Percentiles rank a stretch among this genome's conserved stretches.
These are phyloP conservation scores for Drosophila neocordata DNA, from an alignment of 1,140 invertebrate genomes.

Conservation along the genomic window DNA sequence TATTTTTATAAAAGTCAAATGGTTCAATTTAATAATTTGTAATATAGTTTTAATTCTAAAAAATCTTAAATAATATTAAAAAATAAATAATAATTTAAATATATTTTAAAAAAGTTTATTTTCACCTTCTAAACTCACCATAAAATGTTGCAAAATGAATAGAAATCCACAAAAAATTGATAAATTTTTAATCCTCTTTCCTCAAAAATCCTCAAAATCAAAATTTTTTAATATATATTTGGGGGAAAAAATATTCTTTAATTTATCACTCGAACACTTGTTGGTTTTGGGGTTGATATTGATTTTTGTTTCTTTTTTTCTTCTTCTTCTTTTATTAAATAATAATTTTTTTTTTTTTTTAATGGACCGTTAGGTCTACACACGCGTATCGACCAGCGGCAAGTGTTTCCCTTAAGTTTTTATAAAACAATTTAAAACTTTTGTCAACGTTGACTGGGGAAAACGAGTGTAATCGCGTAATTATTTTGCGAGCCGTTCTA, in stretches of 20 bases:
- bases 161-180: slow-evolving; percentile 34
- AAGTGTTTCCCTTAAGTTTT: slow-evolving; percentile 55
- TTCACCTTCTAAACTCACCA: slow-evolving; percentile 45
- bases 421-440: slow-evolving; percentile 28
- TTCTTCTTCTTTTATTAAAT: slow-evolving; percentile 5
- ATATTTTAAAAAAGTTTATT: neutral
- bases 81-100: neutral
- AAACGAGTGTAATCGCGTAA: slow-evolving; percentile 23
- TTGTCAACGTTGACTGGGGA: slow-evolving; percentile 38
- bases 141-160: slow-evolving; percentile 34
- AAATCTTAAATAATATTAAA: too few relatives aligned
- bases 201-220: neutral
- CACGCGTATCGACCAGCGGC: slow-evolving; percentile 53
- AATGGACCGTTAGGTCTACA: slow-evolving; percentile 26
- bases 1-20: neutral
- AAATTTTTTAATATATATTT: neutral
- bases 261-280: slow-evolving; percentile 23
- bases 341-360: slow-evolving; percentile 35
- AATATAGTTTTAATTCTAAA: too few relatives aligned
- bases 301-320: neutral
- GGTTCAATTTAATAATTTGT: too few relatives aligned
- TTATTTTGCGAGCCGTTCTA: slow-evolving; percentile 5
- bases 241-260: slow-evolving; percentile 1
- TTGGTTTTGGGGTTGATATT: slow-evolving; percentile 3
- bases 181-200: neutral